Conservation (phyloP, 2,797 vertebrate species). For the Discoglossus pictus region DNA sequence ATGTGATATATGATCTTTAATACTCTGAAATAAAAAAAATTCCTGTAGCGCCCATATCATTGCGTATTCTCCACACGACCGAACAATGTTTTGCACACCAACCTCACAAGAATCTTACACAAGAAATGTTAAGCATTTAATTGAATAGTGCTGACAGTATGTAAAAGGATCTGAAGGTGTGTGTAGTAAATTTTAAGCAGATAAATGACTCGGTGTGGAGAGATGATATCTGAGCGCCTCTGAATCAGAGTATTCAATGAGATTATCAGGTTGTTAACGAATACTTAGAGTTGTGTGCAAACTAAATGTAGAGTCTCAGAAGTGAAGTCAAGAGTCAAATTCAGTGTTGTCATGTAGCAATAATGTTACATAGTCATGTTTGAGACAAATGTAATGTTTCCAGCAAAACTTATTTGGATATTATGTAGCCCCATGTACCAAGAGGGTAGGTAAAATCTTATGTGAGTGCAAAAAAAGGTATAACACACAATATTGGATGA, state of each 20-base stretch:
- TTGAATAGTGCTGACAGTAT: slow-evolving; percentile 49
- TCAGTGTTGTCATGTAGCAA: slow-evolving; percentile 1
- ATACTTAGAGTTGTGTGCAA: slow-evolving; percentile 4
- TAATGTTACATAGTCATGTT: too few relatives aligned
- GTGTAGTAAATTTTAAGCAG: slow-evolving; percentile 26
- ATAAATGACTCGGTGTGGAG: slow-evolving; percentile 47
- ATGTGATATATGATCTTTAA: too few relatives aligned
- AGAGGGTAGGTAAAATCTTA: too few relatives aligned
- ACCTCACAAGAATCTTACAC: slow-evolving; percentile 12
- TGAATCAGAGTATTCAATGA: slow-evolving; percentile 14
- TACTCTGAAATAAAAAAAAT: too few relatives aligned
- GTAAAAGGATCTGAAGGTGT: slow-evolving; percentile 47
- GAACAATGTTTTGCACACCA: slow-evolving; percentile 11
- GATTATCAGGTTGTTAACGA: slow-evolving; percentile 34
- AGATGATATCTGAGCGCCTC: slow-evolving; percentile 43
- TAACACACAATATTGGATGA: too few relatives aligned
- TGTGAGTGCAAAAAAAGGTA: too few relatives aligned
- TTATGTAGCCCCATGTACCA: too few relatives aligned
- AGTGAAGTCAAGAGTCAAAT: slow-evolving; percentile 8
- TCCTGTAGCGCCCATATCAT: too few relatives aligned
- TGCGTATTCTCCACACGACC: too few relatives aligned
- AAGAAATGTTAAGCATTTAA: slow-evolving; percentile 47
- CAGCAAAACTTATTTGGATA: too few relatives aligned
- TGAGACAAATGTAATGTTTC: too few relatives aligned
- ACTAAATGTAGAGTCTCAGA: slow-evolving; percentile 1